phyloP scores from a whole-genome alignment of 2,113 vertebrate genomes.

The Myiopsitta monachus region DNA sequence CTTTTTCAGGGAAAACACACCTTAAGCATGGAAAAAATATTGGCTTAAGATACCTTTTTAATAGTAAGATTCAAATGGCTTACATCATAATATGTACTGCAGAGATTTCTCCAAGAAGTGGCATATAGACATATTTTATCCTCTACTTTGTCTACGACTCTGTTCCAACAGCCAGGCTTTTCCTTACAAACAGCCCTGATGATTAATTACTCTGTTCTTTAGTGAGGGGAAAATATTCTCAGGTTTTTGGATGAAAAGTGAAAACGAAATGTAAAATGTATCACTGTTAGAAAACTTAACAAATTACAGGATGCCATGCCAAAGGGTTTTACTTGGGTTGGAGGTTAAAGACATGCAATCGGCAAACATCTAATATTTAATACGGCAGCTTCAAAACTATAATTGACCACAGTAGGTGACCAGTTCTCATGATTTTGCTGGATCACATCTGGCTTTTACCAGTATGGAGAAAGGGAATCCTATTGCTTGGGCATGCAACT shows the following conservation, averaged over 20 bases:
- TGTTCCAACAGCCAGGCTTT: background rate
- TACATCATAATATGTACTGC: background rate
- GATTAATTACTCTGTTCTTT: constrained; percentile 26
- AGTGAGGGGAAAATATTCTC: background rate
- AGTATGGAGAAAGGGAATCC: background rate
- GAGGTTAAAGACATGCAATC: background rate
- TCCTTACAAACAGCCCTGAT: background rate
- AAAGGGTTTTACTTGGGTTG: background rate
- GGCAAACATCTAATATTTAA: constrained; percentile 9
- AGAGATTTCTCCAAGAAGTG: background rate
- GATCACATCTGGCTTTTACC: background rate
- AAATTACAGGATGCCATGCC: constrained; percentile 16
- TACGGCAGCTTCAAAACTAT: background rate
- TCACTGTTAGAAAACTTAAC: background rate
- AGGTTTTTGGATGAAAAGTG: background rate
- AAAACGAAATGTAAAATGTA: constrained; percentile 1
- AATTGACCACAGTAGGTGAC: background rate
- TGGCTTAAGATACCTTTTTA: background rate
- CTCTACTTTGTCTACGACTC: background rate
- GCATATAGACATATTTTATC: background rate
- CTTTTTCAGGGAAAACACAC: background rate
- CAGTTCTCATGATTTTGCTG: background rate
- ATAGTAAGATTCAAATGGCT: background rate
- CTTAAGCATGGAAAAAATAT: background rate
- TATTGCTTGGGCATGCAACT: background rate